These are phyloP conservation scores for Galemys pyrenaicus DNA, from an alignment of 2,113 vertebrate genomes.

Conservation along the genomic window DNA sequence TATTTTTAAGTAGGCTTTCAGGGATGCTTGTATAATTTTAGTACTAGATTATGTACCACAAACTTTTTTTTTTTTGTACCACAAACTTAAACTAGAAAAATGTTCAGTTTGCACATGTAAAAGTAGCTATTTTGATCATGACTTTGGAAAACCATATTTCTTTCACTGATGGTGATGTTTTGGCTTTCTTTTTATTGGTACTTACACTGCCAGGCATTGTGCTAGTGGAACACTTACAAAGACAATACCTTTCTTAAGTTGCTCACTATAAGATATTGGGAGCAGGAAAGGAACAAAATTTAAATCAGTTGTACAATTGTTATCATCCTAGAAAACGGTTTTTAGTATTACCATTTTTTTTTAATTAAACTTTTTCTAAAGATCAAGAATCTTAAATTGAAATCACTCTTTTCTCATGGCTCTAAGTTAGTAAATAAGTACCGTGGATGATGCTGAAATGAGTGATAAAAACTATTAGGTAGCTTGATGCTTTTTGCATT, in stretches of 20 bases:
- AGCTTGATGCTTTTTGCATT: not conserved
- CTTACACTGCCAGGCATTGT: not conserved
- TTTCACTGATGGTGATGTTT: not conserved
- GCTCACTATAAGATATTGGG: not conserved
- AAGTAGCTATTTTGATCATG: not conserved
- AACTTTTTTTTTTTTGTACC: not conserved
- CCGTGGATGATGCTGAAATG: not conserved
- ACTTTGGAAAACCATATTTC: not conserved
- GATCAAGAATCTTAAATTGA: conserved; percentile 33
- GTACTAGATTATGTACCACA: not conserved
- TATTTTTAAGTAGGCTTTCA: conserved; percentile 33
- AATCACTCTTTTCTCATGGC: not conserved
- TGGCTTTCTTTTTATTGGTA: not conserved
- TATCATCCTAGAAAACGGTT: not conserved
- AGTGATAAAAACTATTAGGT: conserved; percentile 11
- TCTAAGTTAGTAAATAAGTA: conserved; percentile 38
- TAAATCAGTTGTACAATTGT: not conserved
- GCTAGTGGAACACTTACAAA: not conserved
- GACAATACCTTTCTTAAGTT: not conserved
- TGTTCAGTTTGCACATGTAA: not conserved
- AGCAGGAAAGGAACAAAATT: not conserved
- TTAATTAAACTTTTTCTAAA: conserved; percentile 2
- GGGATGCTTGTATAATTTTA: conserved; percentile 22
- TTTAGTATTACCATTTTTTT: not conserved
- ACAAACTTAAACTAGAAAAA: conserved; percentile 6